Conservation (phyloP, 2,888 invertebrate species). For the Stenotaenia linearis region DNA sequence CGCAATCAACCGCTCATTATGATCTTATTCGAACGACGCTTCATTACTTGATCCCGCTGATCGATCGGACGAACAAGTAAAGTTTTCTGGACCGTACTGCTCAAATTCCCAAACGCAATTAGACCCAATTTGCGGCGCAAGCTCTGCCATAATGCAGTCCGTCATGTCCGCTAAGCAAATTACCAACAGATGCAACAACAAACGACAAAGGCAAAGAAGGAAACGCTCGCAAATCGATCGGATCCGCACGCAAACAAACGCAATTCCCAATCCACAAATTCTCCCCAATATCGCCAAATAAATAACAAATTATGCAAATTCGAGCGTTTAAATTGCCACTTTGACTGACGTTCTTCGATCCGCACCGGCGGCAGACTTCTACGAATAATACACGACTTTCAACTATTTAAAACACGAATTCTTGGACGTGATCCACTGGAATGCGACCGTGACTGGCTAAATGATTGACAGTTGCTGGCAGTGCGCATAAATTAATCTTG, state of each 20-base stretch:
- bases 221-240: not conserved
- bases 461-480: slow-evolving; percentile 23
- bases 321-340: not conserved
- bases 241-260: not conserved
- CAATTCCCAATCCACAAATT: not conserved
- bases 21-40: not conserved
- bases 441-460: not conserved
- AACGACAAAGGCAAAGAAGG: not conserved
- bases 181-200: not conserved
- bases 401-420: slow-evolving; percentile 12
- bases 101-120: slow-evolving; percentile 3
- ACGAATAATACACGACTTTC: not conserved
- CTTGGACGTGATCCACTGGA: not conserved
- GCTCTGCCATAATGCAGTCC: not conserved
- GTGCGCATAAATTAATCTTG: not conserved
- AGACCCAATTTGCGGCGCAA: slow-evolving; percentile 2
- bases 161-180: not conserved
- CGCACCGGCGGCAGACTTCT: not conserved
- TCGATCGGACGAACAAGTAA: not conserved
- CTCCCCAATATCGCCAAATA: not conserved
- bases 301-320: slow-evolving; percentile 1
- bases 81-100: not conserved
- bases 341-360: not conserved
- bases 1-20: not conserved
- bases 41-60: not conserved